A percentile compares a stretch with the other conserved stretches of the same genome.
Conservation (phyloP, 2,888 invertebrate species). For the Acleris emargana region DNA sequence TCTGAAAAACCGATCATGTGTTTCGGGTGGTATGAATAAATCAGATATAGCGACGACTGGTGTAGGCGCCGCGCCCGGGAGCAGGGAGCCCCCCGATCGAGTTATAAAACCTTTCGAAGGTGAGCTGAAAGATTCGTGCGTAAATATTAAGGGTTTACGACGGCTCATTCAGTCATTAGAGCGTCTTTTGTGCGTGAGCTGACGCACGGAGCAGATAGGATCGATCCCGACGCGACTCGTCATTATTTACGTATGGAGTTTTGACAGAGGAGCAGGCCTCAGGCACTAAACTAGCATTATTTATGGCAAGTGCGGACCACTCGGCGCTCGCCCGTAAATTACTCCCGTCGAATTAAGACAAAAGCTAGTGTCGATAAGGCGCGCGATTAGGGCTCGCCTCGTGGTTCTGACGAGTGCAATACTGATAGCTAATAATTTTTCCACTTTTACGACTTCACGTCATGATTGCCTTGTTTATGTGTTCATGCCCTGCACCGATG, state of each 20-base stretch:
- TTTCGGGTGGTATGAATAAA: constrained; percentile 81
- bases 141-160: constrained; percentile 81
- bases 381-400: constrained; percentile 69
- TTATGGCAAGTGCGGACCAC: constrained; percentile 69
- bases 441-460: constrained; percentile 68
- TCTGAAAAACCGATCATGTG: constrained; percentile 78
- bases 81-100: constrained; percentile 61
- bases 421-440: constrained; percentile 71
- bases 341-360: constrained; percentile 79
- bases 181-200: constrained; percentile 73
- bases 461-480: constrained; percentile 55
- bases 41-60: constrained; percentile 73
- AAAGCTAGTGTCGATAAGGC: constrained; percentile 74
- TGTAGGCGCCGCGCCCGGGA: constrained; percentile 72
- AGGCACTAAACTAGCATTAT: constrained; percentile 73
- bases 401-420: constrained; percentile 70
- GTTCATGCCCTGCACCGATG: constrained; percentile 34
- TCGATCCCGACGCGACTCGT: constrained; percentile 65
- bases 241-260: constrained; percentile 80
- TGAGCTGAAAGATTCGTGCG: constrained; percentile 76
- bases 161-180: constrained; percentile 80
- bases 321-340: constrained; percentile 63
- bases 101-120: constrained; percentile 79
- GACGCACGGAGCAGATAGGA: constrained; percentile 70
- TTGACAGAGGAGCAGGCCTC: constrained; percentile 69